These are phyloP conservation scores for Synchiropus splendidus DNA, from an alignment of 2,113 vertebrate genomes.

Conservation along the genomic window DNA sequence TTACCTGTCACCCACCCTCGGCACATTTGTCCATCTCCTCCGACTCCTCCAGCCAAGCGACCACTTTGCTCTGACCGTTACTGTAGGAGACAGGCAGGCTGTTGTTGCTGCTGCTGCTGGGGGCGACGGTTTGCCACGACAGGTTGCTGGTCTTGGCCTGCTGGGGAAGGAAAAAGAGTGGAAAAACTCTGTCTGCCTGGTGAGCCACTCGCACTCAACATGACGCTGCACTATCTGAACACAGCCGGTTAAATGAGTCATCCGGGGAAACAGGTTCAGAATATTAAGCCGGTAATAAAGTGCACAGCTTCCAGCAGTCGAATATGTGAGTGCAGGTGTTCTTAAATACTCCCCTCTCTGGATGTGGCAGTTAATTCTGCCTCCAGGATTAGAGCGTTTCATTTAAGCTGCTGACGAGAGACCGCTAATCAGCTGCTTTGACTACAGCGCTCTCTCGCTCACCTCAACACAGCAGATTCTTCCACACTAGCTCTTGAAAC, in stretches of 20 bases:
- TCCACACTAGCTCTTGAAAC: not conserved
- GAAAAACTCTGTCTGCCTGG: too few species aligned
- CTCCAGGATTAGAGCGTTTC: conserved; percentile 6
- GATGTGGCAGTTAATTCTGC: conserved; percentile 12
- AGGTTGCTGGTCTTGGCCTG: conserved; percentile 77
- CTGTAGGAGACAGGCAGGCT: conserved; percentile 88
- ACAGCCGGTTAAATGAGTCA: not conserved
- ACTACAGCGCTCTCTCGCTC: conserved; percentile 6
- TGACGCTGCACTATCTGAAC: too few species aligned
- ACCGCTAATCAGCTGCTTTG: conserved; percentile 35
- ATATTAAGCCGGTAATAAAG: too few species aligned
- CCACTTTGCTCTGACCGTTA: conserved; percentile 92
- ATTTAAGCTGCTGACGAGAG: conserved; percentile 13
- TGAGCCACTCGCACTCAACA: too few species aligned
- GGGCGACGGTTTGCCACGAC: conserved; percentile 74
- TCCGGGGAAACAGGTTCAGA: not conserved
- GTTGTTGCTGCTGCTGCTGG: conserved; percentile 59
- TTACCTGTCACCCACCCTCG: conserved; percentile 75
- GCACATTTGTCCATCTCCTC: conserved; percentile 98
- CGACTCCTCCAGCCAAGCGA: conserved; percentile 91
- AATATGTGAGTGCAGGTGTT: not conserved
- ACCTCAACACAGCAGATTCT: conserved; percentile 7
- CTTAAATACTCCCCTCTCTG: conserved; percentile 1
- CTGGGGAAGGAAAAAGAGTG: conserved; percentile 15
- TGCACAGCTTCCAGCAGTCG: too few species aligned